Conservation (phyloP, 2,113 vertebrate species). For the Irena cyanogastra region DNA sequence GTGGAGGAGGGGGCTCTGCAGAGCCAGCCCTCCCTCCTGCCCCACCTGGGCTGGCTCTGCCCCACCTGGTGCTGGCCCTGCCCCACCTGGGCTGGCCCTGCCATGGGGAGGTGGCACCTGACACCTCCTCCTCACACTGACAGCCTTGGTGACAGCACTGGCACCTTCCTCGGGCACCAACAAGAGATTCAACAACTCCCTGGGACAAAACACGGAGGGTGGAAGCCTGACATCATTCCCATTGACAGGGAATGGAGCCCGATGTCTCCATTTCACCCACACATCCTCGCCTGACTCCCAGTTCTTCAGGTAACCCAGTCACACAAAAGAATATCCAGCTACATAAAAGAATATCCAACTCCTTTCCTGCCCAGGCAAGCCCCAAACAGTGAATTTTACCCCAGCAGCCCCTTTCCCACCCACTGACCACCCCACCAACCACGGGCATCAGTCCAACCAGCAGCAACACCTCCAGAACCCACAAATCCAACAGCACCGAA, state of each 20-base stretch:
- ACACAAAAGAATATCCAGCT: not conserved
- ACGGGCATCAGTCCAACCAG: not conserved
- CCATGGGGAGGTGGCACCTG: accelerated
- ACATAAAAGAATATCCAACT: accelerated
- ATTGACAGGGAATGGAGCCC: not conserved
- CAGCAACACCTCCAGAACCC: not conserved
- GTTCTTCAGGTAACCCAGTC: not conserved
- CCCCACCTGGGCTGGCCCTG: too few relatives aligned
- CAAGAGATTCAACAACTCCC: not conserved
- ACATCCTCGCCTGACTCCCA: not conserved
- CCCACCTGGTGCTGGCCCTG: not conserved
- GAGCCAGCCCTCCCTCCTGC: not conserved
- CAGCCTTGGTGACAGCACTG: not conserved
- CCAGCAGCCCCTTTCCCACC: not conserved
- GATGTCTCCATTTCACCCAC: not conserved
- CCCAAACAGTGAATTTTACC: not conserved
- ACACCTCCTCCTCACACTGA: not conserved
- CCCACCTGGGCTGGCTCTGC: not conserved
- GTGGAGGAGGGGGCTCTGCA: not conserved
- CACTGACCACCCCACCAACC: not conserved
- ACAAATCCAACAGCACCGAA: not conserved
- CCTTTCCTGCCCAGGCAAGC: not conserved
- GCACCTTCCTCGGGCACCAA: not conserved
- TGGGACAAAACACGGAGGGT: accelerated
- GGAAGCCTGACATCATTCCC: not conserved